Percentiles rank a stretch among this genome's conserved stretches.
These are phyloP conservation scores for Battus philenor DNA, from an alignment of 1,140 invertebrate species.

Conservation along the genomic window DNA sequence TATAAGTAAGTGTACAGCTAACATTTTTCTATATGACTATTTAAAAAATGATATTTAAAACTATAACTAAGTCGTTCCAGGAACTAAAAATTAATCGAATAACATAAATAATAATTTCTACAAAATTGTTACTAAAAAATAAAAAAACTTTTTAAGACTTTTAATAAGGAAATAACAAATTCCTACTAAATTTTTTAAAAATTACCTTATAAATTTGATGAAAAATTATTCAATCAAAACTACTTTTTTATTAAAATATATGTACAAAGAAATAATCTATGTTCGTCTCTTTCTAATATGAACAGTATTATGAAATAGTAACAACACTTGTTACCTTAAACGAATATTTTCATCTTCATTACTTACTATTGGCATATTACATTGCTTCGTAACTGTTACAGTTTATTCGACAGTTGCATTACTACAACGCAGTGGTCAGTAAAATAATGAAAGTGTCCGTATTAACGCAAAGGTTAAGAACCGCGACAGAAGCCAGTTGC, in stretches of 20 bases:
- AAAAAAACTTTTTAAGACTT: slow-evolving; percentile 10
- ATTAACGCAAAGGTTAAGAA: slow-evolving; percentile 5
- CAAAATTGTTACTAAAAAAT: too few relatives aligned
- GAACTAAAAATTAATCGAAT: too few relatives aligned
- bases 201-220: background rate
- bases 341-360: slow-evolving; percentile 9
- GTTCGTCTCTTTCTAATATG: slow-evolving; percentile 15
- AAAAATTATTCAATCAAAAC: too few relatives aligned
- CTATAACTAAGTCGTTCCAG: too few relatives aligned
- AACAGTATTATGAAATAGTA: slow-evolving; percentile 9
- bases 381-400: slow-evolving; percentile 17
- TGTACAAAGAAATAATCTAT: background rate
- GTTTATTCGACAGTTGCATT: background rate
- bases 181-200: too few relatives aligned
- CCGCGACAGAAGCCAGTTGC: slow-evolving; percentile 12
- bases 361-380: slow-evolving; percentile 11
- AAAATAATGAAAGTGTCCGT: slow-evolving; percentile 9
- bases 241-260: too few relatives aligned
- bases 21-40: too few relatives aligned
- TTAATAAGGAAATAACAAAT: slow-evolving; percentile 1
- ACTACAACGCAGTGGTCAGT: slow-evolving; percentile 20
- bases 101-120: too few relatives aligned
- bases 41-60: too few relatives aligned
- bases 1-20: too few relatives aligned
- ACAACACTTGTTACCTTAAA: slow-evolving; percentile 7